These are phyloP conservation scores for Drosophila equinoxialis DNA, from an alignment of 1,140 invertebrate species.

Conservation along the genomic window DNA sequence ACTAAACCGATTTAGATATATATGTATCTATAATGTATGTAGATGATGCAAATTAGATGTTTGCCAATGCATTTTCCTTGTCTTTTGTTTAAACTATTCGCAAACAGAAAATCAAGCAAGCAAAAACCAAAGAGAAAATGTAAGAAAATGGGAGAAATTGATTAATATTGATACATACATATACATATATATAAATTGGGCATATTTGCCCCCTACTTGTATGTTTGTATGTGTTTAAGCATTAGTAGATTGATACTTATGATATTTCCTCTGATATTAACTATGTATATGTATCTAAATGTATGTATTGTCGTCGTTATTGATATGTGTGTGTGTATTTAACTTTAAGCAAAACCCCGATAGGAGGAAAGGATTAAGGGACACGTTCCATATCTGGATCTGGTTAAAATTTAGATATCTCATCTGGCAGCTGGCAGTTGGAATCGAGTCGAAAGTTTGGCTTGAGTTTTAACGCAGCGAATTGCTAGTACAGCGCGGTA, in stretches of 20 bases:
- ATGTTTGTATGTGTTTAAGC: conserved; percentile 48
- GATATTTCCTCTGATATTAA: conserved; percentile 71
- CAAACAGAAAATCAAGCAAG: neutral
- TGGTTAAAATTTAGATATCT: conserved; percentile 59
- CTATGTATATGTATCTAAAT: conserved; percentile 6
- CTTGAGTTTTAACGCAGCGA: conserved; percentile 21
- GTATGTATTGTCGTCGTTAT: conserved; percentile 57
- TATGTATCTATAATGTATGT: conserved; percentile 11
- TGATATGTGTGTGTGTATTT: conserved; percentile 61
- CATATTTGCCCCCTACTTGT: conserved; percentile 28
- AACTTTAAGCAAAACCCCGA: conserved; percentile 31
- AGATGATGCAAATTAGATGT: conserved; percentile 10
- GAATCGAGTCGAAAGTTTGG: conserved; percentile 11
- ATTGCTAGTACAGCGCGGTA: conserved; percentile 71
- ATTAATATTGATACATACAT: conserved; percentile 27
- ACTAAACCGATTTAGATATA: conserved; percentile 16
- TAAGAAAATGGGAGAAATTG: neutral
- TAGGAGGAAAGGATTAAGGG: too few species aligned
- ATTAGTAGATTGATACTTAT: conserved; percentile 60
- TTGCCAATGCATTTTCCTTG: neutral
- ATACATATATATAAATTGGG: conserved; percentile 31
- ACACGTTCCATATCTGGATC: conserved; percentile 8
- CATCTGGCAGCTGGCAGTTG: conserved; percentile 56
- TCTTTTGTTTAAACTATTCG: neutral
- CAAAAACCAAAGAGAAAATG: neutral